These are phyloP conservation scores for Tapirus indicus DNA, from an alignment of 2,797 vertebrate genomes.

Conservation along the genomic window DNA sequence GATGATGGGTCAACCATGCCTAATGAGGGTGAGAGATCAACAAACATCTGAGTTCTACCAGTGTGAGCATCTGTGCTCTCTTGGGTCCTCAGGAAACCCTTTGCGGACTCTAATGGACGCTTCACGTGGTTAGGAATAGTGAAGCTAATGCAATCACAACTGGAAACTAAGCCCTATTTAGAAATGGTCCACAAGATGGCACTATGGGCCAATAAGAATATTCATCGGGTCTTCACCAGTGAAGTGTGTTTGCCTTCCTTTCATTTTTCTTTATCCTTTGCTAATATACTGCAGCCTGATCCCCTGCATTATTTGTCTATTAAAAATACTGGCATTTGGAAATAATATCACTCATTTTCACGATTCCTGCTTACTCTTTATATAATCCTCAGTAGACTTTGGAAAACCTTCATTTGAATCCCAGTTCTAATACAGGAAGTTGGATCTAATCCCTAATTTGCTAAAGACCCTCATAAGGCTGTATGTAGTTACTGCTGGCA, in stretches of 20 bases:
- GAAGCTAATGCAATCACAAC: neutral
- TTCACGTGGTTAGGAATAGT: neutral
- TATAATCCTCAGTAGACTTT: conserved; percentile 80
- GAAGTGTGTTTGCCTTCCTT: conserved; percentile 66
- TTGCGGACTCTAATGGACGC: neutral
- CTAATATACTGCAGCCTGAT: conserved; percentile 84
- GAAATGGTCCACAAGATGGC: conserved; percentile 83
- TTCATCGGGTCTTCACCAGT: conserved; percentile 45
- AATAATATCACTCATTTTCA: conserved; percentile 86
- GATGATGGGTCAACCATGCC: neutral
- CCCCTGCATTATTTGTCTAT: conserved; percentile 84
- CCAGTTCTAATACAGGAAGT: conserved; percentile 85
- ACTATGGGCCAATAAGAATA: conserved; percentile 73
- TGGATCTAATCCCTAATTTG: conserved; percentile 86
- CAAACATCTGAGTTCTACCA: neutral
- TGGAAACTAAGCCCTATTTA: fast-evolving
- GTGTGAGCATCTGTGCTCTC: neutral
- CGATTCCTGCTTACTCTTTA: conserved; percentile 85
- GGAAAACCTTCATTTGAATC: conserved; percentile 86
- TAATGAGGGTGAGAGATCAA: fast-evolving
- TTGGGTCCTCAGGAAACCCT: neutral
- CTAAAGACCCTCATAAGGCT: conserved; percentile 82
- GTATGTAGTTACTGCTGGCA: conserved; percentile 85
- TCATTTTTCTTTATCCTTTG: conserved; percentile 81
- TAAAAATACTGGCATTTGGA: conserved; percentile 83